Evolutionary conservation across 2,113 vertebrate genomes (phyloP).

Genomic region (Cardinalis cardinalis): DNA sequence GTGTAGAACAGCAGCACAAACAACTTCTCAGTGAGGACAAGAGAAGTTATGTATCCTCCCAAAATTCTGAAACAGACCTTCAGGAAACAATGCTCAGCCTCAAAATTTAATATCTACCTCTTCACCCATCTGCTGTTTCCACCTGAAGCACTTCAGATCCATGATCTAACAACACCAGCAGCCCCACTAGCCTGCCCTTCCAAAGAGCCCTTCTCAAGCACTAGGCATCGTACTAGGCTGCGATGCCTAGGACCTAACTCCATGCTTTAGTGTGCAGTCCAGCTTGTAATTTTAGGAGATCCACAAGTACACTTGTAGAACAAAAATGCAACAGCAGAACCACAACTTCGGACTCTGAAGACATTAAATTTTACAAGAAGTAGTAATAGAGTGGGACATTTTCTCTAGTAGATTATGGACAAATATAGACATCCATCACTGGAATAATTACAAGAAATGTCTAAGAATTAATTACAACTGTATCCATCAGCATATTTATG

Average conservation of each 20-base stretch:
- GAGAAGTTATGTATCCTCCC: not conserved
- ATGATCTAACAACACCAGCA: fast-evolving
- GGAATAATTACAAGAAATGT: not conserved
- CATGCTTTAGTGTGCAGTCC: not conserved
- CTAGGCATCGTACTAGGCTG: fast-evolving
- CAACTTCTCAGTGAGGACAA: not conserved
- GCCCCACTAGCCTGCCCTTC: not conserved
- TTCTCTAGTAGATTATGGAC: not conserved
- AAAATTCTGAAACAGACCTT: not conserved
- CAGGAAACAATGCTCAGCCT: not conserved
- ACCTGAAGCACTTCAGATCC: not conserved
- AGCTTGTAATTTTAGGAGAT: not conserved
- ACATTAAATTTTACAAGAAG: not conserved
- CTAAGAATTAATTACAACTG: slow-evolving; percentile 31
- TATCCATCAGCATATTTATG: slow-evolving; percentile 16
- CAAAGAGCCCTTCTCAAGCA: not conserved
- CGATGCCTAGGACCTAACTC: fast-evolving
- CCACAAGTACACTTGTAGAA: not conserved
- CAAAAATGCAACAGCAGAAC: not conserved
- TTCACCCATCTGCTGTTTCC: not conserved
- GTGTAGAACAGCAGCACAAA: not conserved
- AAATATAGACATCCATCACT: slow-evolving; percentile 16
- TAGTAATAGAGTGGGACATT: not conserved
- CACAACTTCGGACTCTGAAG: not conserved
- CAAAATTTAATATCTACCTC: not conserved